These are phyloP conservation scores for Helicolenus hilgendorfi DNA, from an alignment of 2,797 vertebrate genomes.

Conservation along the genomic window DNA sequence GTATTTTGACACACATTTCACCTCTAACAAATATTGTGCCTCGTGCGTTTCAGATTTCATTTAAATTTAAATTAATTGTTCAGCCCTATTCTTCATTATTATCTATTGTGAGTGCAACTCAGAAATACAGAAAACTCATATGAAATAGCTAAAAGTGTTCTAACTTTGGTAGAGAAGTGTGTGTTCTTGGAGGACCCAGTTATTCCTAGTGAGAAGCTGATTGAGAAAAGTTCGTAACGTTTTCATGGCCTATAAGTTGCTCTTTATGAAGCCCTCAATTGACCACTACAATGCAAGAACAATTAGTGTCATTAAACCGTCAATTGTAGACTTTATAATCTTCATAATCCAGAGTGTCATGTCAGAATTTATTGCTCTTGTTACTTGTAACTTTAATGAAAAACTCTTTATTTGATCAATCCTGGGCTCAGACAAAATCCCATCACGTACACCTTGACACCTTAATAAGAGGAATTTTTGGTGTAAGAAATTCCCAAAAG, in stretches of 20 bases:
- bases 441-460: neutral
- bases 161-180: neutral
- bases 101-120: neutral
- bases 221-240: neutral
- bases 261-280: neutral
- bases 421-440: neutral
- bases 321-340: neutral
- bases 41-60: too few relatives aligned
- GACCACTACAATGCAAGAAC: neutral
- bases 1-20: too few relatives aligned
- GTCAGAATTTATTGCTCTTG: neutral
- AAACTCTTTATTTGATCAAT: neutral
- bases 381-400: neutral
- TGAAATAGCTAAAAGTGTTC: neutral
- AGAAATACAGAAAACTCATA: neutral
- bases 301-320: neutral
- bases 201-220: neutral
- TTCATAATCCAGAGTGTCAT: neutral
- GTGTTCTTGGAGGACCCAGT: neutral
- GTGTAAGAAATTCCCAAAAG: neutral
- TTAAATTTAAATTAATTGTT: neutral
- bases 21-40: too few relatives aligned
- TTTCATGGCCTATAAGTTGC: neutral
- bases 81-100: neutral
- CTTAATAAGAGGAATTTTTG: neutral